These are phyloP conservation scores for Conistra vaccinii DNA, from an alignment of 2,888 invertebrate species.

Conservation along the genomic window DNA sequence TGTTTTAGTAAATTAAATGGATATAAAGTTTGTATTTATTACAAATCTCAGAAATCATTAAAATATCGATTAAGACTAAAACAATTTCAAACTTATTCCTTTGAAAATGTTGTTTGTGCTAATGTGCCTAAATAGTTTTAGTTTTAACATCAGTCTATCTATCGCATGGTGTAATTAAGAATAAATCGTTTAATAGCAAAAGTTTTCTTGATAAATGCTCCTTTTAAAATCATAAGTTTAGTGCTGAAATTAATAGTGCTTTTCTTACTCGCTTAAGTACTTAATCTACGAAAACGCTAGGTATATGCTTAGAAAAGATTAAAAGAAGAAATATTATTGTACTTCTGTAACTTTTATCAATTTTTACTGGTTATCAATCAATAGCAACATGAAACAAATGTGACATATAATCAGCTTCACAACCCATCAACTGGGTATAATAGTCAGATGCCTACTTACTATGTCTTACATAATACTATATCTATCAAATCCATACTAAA, in stretches of 20 bases:
- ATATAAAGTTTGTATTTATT: background rate
- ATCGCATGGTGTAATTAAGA: slow-evolving; percentile 8
- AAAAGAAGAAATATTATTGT: too few species aligned
- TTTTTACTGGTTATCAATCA: background rate
- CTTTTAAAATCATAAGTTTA: background rate
- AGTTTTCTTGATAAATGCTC: background rate
- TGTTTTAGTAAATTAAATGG: background rate
- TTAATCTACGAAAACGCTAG: background rate
- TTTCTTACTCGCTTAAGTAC: background rate
- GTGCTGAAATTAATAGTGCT: background rate
- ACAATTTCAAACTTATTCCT: background rate
- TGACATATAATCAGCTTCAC: too few species aligned
- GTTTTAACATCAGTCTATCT: slow-evolving; percentile 13
- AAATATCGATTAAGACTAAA: background rate
- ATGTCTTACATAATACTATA: background rate
- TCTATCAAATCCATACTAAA: slow-evolving; percentile 3
- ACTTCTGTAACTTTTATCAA: background rate
- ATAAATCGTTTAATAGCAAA: background rate
- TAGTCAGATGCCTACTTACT: too few species aligned
- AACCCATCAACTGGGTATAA: too few species aligned
- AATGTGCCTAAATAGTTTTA: slow-evolving; percentile 16
- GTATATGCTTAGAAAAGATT: too few species aligned
- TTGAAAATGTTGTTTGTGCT: background rate
- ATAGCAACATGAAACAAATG: too few species aligned
- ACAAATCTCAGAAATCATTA: background rate